Evolutionary conservation across 2,113 vertebrate genomes (phyloP).

Genomic region (Diphyllodes magnificus): DNA sequence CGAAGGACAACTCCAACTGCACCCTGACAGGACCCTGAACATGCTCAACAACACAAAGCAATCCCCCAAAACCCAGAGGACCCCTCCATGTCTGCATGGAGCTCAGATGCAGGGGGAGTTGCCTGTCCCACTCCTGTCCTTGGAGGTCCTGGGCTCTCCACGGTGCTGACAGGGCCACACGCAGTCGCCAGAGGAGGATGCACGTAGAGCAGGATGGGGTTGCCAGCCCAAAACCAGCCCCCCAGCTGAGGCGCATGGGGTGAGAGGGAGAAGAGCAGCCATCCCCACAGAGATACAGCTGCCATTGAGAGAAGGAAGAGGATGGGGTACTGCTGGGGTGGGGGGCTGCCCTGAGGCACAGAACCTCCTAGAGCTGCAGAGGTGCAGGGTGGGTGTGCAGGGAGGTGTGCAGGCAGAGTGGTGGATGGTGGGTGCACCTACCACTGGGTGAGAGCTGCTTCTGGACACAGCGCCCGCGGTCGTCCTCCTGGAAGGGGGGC

Average conservation of each 20-base stretch:
- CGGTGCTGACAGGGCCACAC: not conserved
- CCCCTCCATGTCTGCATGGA: not conserved
- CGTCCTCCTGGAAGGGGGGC: conserved; percentile 75
- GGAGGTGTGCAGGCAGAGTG: not conserved
- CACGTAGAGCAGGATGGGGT: not conserved
- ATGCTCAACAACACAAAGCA: not conserved
- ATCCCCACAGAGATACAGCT: accelerated
- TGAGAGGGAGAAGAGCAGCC: not conserved
- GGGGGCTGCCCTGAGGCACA: not conserved
- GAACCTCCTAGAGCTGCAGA: not conserved
- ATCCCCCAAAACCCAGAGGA: not conserved
- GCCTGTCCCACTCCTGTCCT: not conserved
- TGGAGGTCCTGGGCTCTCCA: no score
- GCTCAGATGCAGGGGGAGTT: not conserved
- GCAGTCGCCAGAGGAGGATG: accelerated
- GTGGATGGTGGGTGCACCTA: not conserved
- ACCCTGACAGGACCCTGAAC: accelerated
- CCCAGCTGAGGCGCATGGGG: accelerated
- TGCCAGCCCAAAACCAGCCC: not conserved
- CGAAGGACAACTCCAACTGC: not conserved
- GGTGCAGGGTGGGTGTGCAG: not conserved
- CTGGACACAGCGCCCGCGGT: conserved; percentile 69
- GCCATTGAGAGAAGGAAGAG: not conserved
- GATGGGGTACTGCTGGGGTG: not conserved
- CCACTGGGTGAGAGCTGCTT: conserved; percentile 4